Evolutionary conservation across 64 coral and sea anemone species (phyloP), one percentile per base, ranked within the genome.

Genomic region (Stylophora pistillata): DNA sequence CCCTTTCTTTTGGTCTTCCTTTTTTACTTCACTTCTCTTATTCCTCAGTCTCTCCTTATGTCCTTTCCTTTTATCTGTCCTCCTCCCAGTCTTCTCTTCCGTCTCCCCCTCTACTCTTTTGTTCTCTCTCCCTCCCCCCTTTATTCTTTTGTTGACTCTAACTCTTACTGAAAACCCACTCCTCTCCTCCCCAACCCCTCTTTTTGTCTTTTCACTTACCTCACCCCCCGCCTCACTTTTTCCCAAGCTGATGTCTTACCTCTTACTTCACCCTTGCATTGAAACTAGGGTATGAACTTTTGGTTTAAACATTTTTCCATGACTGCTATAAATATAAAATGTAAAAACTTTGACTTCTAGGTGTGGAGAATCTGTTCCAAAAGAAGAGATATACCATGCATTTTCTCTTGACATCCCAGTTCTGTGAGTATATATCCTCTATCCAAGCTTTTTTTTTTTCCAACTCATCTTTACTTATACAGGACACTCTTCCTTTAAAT

Each of bases 331-430:
- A 9, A 63, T 60, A 15, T 13, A 68, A 68, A 34, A 2, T 15
- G 56, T 73, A 2, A 64, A 47, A 47, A 20, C 73, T 47, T 70
- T 76, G 16, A 32, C 23, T 53, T 86, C 58, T 18, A 93, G 91
- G 60, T 93, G 85, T 83, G 78, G 86, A 10, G 85, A 92, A 53
- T 72, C 17, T 15, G 68, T 80, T 20, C 88, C 79, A 14, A 89
- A 89, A 37, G 78, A 94, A 59, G 92, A 94, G 65, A 85, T 89
- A 10, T 77, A 78, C 27, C 79, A 94, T 89, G 86, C 79, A 5
- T 89, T 94, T 59, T 94, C 92, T 1, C 73, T 94, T 64, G 80
- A 94, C 17, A 30, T 94, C 53, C 92, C 92, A 4, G 59, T 26
- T 53, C 63, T 89, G 92, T 94, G 89, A 72, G 92, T 94, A 10